These are phyloP conservation scores for Sapajus apella DNA, from an alignment of 2,113 vertebrate species.

Conservation along the genomic window DNA sequence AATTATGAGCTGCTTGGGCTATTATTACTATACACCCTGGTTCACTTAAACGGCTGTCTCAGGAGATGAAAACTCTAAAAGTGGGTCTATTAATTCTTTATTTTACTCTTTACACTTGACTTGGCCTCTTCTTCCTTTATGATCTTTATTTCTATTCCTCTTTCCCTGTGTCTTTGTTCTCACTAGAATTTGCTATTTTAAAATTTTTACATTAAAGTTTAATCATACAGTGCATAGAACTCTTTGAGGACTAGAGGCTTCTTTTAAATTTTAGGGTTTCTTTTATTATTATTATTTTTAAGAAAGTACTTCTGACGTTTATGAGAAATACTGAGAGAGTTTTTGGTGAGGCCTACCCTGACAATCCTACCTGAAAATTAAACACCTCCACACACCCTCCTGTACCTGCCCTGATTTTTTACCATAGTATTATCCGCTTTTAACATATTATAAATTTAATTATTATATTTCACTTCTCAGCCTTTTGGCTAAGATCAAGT, in stretches of 20 bases:
- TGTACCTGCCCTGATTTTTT: background rate
- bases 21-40: background rate
- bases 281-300: background rate
- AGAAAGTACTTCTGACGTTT: background rate
- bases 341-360: background rate
- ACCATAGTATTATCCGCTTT: background rate
- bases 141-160: background rate
- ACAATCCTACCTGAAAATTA: background rate
- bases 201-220: background rate
- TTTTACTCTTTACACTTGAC: background rate
- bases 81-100: background rate
- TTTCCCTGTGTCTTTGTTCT: background rate
- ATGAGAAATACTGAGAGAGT: background rate
- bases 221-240: background rate
- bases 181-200: background rate
- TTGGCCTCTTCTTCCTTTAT: background rate
- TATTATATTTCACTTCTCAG: background rate
- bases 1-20: background rate
- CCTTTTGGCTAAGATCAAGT: too few relatives aligned
- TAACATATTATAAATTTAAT: background rate
- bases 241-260: background rate
- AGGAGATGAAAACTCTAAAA: background rate
- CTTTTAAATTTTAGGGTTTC: background rate
- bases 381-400: accelerated
- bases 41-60: background rate